Evolutionary conservation across 2,797 vertebrate species (phyloP), one percentile per base, ranked within the genome.

Genomic region (Xiphophorus birchmanni): DNA sequence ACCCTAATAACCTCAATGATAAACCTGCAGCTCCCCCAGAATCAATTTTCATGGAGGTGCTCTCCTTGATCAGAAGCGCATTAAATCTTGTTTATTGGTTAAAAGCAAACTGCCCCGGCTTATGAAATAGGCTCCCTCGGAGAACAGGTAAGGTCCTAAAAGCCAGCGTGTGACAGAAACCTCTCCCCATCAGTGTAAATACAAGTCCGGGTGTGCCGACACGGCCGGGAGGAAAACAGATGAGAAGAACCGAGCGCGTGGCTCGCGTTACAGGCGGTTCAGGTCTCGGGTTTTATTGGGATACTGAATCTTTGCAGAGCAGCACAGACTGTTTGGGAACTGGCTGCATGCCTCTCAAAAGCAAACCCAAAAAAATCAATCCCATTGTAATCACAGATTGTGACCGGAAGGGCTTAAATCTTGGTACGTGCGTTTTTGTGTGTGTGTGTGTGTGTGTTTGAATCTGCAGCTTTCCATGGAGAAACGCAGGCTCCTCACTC

Each of bases 11-110:
- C 87, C 86, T 72, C 84, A 48, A 72, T 87, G 84, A 92, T 89
- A 90, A 91, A 91, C 79, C 82, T 83, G 48, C 80, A 47, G 90
- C 91, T 92, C 84, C 81, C 80, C 77, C 81, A 78, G 76, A 89
- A 78, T 86, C 82, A 78, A 83, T 91, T 93, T 87, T 79, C 85
- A 83, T 88, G 82, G 85, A 84, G 85, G 81, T 71, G 80, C 81
- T 87, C 80, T 82, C 73, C 85, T 85, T 81, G 89, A 91, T 92
- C 77, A 83, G 32, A 84, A 81, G 63, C 35, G 78, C 90, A 92
- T 90, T 93, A 93, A 93, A 93, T 93, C 91, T 88, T 86, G 84
- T 95, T 94, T 93, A 93, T 93, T 89, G 86, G 84, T 88, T 74
- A 72, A 87, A 92, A 92, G 82, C 88, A 85, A 91, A 89, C 87